phyloP scores from a whole-genome alignment of 2,113 vertebrate species.

The Psilopogon haemacephalus region DNA sequence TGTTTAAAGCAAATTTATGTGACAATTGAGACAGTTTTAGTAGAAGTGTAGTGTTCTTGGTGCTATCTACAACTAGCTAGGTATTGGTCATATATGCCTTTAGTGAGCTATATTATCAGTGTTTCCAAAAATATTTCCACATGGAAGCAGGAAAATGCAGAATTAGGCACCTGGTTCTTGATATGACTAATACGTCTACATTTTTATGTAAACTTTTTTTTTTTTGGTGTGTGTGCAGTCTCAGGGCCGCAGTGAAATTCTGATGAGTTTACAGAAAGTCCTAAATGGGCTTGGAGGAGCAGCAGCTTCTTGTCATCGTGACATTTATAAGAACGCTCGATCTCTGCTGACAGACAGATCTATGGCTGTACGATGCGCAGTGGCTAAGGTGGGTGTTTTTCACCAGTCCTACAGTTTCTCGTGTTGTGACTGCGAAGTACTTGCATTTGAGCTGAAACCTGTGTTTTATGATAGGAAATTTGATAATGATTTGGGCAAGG shows the following conservation, averaged over 20 bases:
- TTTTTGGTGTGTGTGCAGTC: slow-evolving; percentile 75
- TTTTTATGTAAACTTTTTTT: not conserved
- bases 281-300: slow-evolving; percentile 91
- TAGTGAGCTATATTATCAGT: not conserved
- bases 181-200: not conserved
- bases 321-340: slow-evolving; percentile 96
- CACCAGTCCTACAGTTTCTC: not conserved
- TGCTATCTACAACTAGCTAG: not conserved
- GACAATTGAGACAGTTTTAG: not conserved
- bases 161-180: not conserved
- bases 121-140: not conserved
- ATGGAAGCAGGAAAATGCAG: not conserved
- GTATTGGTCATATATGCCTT: not conserved
- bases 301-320: slow-evolving; percentile 95
- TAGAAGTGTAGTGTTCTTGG: not conserved
- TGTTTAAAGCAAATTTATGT: not conserved
- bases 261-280: slow-evolving; percentile 96
- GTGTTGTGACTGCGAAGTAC: not conserved
- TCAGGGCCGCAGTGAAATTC: slow-evolving; percentile 95
- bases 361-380: slow-evolving; percentile 95
- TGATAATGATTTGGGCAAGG: not conserved
- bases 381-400: slow-evolving; percentile 86
- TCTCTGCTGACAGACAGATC: slow-evolving; percentile 94
- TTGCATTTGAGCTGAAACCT: not conserved
- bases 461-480: not conserved